Conservation (phyloP, 2,888 invertebrate species). For the Drosophila peninsularis region DNA sequence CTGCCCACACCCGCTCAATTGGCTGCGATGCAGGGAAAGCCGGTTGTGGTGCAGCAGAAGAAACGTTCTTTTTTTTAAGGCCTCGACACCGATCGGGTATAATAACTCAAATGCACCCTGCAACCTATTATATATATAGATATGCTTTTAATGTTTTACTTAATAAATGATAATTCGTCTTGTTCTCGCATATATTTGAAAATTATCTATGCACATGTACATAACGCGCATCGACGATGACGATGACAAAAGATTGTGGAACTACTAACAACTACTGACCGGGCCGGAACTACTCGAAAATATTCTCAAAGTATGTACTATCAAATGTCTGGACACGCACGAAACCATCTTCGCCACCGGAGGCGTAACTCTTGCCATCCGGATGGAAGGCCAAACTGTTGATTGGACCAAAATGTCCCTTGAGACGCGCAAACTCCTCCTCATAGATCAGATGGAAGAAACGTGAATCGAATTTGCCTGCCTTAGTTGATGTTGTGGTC, state of each 20-base stretch:
- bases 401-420: conserved; percentile 99
- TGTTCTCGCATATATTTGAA: conserved; percentile 79
- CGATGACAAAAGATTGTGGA: conserved; percentile 28
- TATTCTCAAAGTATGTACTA: conserved; percentile 94
- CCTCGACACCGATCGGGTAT: neutral
- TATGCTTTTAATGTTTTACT: conserved; percentile 44
- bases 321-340: conserved; percentile 98
- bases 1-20: conserved; percentile 83
- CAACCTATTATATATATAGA: conserved; percentile 20
- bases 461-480: conserved; percentile 98
- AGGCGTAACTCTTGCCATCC: conserved; percentile 97
- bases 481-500: conserved; percentile 95
- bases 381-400: conserved; percentile 99
- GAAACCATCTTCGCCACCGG: conserved; percentile 99
- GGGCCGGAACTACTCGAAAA: conserved; percentile 71
- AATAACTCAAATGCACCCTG: conserved; percentile 51
- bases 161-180: conserved; percentile 73
- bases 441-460: conserved; percentile 98
- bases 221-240: conserved; percentile 37
- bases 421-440: conserved; percentile 98
- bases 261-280: conserved; percentile 50
- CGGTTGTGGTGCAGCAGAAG: conserved; percentile 77
- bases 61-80: conserved; percentile 79
- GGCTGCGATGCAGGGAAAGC: conserved; percentile 83
- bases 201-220: conserved; percentile 72